Percentiles rank a stretch among this genome's conserved stretches.
phyloP scores from a whole-genome alignment of 2,113 vertebrate species.

The Eurypyga helias region DNA sequence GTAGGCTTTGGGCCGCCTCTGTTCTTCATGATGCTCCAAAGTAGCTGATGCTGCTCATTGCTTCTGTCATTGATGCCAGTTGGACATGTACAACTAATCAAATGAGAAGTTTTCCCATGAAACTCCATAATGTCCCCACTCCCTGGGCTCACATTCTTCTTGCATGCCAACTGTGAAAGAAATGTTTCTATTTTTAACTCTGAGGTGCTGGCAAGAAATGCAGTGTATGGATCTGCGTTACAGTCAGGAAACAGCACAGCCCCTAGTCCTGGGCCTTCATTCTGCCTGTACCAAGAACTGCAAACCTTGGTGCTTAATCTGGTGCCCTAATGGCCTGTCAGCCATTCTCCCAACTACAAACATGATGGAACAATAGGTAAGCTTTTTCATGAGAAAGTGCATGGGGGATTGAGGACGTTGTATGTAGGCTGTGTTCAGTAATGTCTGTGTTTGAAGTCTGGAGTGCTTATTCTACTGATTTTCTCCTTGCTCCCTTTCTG shows the following conservation, averaged over 20 bases:
- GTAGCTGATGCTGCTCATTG: neutral
- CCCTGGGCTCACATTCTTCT: neutral
- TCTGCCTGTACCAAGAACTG: neutral
- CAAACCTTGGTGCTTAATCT: neutral
- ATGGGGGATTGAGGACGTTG: neutral
- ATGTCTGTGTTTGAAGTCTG: neutral
- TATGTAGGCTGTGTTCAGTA: neutral
- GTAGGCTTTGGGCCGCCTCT: neutral
- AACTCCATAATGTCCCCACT: neutral
- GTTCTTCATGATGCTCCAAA: neutral
- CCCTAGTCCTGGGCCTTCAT: accelerated
- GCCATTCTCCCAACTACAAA: neutral
- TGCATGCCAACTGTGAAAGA: neutral
- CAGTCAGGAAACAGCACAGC: neutral
- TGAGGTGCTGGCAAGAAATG: slow-evolving; percentile 4
- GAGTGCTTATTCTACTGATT: neutral
- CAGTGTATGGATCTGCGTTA: neutral
- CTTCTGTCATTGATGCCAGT: neutral
- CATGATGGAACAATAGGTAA: neutral
- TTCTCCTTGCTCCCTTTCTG: neutral
- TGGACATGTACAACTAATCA: neutral
- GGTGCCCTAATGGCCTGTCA: neutral
- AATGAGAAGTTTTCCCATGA: neutral
- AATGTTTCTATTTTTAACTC: neutral
- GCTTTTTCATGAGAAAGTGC: neutral